phyloP scores from a whole-genome alignment of 1,140 invertebrate genomes.

The Laodelphax striatellus region DNA sequence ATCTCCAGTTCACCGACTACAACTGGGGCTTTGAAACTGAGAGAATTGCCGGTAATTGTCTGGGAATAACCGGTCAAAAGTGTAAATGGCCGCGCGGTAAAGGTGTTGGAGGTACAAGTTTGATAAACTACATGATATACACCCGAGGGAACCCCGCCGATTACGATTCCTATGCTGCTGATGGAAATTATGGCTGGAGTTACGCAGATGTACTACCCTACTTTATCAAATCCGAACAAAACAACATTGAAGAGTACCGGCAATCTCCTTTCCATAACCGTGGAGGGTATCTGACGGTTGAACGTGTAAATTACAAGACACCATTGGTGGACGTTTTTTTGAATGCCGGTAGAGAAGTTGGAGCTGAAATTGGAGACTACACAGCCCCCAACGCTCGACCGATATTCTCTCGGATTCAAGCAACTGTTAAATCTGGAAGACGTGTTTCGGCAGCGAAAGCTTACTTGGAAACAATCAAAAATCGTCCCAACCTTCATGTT shows the following conservation, averaged over 20 bases:
- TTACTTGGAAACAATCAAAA: slow-evolving; percentile 39
- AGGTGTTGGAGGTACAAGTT: slow-evolving; percentile 55
- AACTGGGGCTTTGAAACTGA: slow-evolving; percentile 62
- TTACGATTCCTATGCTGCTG: slow-evolving; percentile 54
- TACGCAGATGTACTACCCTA: slow-evolving; percentile 71
- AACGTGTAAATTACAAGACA: slow-evolving; percentile 46
- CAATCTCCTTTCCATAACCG: slow-evolving; percentile 48
- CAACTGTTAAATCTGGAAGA: slow-evolving; percentile 46
- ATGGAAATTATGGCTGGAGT: slow-evolving; percentile 79
- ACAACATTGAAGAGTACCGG: slow-evolving; percentile 28
- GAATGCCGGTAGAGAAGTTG: slow-evolving; percentile 40
- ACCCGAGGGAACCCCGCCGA: slow-evolving; percentile 54
- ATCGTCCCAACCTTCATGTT: slow-evolving; percentile 56
- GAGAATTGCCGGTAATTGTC: slow-evolving; percentile 46
- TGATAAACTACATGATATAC: slow-evolving; percentile 73
- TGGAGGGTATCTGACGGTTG: slow-evolving; percentile 54
- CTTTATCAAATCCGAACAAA: slow-evolving; percentile 69
- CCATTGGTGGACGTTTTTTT: slow-evolving; percentile 38
- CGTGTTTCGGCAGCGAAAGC: slow-evolving; percentile 49
- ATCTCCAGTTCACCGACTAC: slow-evolving; percentile 39
- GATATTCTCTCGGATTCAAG: slow-evolving; percentile 51
- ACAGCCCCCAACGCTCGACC: slow-evolving; percentile 39
- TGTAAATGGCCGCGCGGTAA: slow-evolving; percentile 23
- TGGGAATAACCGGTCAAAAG: slow-evolving; percentile 22
- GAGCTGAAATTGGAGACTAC: slow-evolving; percentile 39